Evolutionary conservation across 2,888 invertebrate genomes (phyloP).

Genomic region (Orthonychiurus folsomi): DNA sequence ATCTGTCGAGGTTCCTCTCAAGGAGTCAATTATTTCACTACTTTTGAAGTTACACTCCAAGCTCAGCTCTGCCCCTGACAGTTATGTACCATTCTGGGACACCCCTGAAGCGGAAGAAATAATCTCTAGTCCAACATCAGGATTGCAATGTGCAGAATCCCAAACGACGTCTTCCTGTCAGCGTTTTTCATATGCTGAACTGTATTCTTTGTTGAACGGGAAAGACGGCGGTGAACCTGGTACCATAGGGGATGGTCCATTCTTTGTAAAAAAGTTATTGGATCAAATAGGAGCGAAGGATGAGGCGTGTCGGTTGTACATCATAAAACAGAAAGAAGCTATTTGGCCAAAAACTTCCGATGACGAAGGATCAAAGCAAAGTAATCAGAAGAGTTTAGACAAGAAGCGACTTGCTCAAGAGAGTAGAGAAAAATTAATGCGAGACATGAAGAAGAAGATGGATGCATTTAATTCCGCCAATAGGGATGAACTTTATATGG

Average conservation of each 20-base stretch:
- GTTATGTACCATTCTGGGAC: slow-evolving; percentile 51
- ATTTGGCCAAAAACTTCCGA: slow-evolving; percentile 67
- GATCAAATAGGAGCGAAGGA: slow-evolving; percentile 65
- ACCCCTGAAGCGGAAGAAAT: slow-evolving; percentile 29
- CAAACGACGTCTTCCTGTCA: neutral
- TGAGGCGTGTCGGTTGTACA: slow-evolving; percentile 50
- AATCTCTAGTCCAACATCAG: slow-evolving; percentile 26
- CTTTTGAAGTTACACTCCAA: slow-evolving; percentile 83
- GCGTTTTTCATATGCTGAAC: slow-evolving; percentile 20
- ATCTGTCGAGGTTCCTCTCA: slow-evolving; percentile 52
- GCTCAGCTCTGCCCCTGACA: slow-evolving; percentile 71
- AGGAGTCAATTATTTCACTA: slow-evolving; percentile 82
- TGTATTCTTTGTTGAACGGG: slow-evolving; percentile 15
- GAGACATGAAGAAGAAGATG: slow-evolving; percentile 82
- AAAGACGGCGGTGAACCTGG: slow-evolving; percentile 13
- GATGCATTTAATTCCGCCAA: slow-evolving; percentile 80
- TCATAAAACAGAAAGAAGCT: slow-evolving; percentile 60
- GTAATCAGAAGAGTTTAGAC: slow-evolving; percentile 69
- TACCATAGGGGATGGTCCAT: slow-evolving; percentile 76
- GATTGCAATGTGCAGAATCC: slow-evolving; percentile 20
- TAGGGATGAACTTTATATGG: no score
- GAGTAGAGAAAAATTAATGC: slow-evolving; percentile 83
- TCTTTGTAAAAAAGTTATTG: slow-evolving; percentile 71
- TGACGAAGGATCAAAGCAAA: slow-evolving; percentile 62
- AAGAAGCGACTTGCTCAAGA: slow-evolving; percentile 75